Evolutionary conservation across 2,113 vertebrate genomes (phyloP).

Genomic region (Gobiocypris rarus): DNA sequence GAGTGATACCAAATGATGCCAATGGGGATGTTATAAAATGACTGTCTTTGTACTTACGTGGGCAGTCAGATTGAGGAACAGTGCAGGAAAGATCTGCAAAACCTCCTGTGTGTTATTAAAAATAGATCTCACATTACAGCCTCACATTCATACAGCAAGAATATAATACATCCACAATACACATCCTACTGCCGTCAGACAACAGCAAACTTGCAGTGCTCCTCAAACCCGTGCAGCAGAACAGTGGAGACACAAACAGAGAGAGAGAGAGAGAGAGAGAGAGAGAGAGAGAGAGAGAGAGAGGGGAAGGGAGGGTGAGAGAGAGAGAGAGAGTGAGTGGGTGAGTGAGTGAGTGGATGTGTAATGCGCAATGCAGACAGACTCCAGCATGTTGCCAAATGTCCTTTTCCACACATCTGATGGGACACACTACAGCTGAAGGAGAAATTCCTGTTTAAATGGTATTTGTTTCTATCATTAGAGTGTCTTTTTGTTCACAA

Average conservation of each 20-base stretch:
- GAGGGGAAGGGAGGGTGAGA: not conserved
- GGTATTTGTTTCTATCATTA: not conserved
- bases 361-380: conserved; percentile 47
- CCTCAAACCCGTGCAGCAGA: conserved; percentile 6
- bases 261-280: not conserved
- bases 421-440: conserved; percentile 22
- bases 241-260: conserved; percentile 3
- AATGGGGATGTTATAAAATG: not conserved
- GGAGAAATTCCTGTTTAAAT: not conserved
- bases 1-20: conserved; percentile 5
- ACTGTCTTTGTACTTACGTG: conserved; percentile 44
- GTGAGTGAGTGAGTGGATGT: conserved; percentile 30
- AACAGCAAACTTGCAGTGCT: conserved; percentile 22
- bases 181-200: conserved; percentile 8
- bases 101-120: not conserved
- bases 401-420: conserved; percentile 37
- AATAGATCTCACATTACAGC: conserved; percentile 32
- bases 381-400: conserved; percentile 40
- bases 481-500: not conserved
- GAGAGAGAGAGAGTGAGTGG: conserved; percentile 31
- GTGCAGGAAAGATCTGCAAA: conserved; percentile 10
- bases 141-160: conserved; percentile 11
- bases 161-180: conserved; percentile 6
- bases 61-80: conserved; percentile 10
- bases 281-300: not conserved